Base-by-base conservation (phyloP, 64 coral and sea anemone genomes). In the Catalaphyllia jardinei region DNA sequence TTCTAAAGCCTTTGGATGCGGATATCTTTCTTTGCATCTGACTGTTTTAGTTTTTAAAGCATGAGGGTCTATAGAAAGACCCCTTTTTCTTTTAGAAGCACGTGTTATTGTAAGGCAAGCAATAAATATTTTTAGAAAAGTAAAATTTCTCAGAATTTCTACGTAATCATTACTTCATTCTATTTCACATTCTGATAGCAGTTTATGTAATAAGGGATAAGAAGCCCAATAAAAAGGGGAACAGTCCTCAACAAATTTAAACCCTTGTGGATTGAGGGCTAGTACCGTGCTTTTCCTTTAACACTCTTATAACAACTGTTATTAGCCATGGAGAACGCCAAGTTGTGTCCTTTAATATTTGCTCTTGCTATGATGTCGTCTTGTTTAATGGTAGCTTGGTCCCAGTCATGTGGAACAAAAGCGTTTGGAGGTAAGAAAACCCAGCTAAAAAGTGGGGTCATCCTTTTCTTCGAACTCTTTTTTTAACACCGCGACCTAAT, bases 321-420 rank as follows among this genome's bases (percentile, higher is more conserved):
- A 8, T 57, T 27, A 25, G 62, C 64, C 35, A 82, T 82, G 79
- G 38, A 20, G 25, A 27, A 12, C 51, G 9, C 54, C 10, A 22
- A 31, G 0, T 2, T 20, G 14, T 65, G 5, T 24, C 20, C 54
- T 42, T 17, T 24, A 4, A 28, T 57, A 0, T 24, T 79, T 0
- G 33, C 24, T 17, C 0, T 82, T 24, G 59, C 28, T 20, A 19
- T 82, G 31, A 31, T 82, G 61, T 24, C 62, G 60, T 64, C 30
- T 54, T 31, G 16, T 39, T 31, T 16, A n/a, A 65, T 30, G 60
- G 59, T 24, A 42, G 10, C 7, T 31, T 14, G 60, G 79, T 62
- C 60, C 24, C 79, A 82, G 60, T 62, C 31, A 4, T 82, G 79
- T 65, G 79, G 79, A 46, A 82, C 61, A 30, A 20, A 16, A n/a